Evolutionary conservation across 2,113 vertebrate genomes (phyloP).

Genomic region (Calidris pugnax): DNA sequence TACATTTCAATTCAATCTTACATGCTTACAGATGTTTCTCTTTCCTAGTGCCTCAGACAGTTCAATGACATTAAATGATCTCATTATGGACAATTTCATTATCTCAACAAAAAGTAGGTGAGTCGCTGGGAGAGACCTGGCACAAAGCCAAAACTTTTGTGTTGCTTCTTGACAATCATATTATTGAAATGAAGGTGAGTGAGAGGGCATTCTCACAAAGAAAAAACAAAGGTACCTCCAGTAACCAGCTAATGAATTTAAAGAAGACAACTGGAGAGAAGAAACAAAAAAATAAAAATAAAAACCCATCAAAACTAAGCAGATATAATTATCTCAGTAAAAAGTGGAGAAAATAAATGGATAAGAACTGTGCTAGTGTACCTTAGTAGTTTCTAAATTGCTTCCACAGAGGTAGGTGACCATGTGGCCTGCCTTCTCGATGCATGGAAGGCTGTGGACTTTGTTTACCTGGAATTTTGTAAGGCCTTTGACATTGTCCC

Average conservation of each 20-base stretch:
- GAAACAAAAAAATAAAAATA: background rate
- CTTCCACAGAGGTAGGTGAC: background rate
- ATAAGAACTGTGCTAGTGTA: background rate
- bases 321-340: background rate
- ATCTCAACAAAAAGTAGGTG: background rate
- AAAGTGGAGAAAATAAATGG: background rate
- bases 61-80: background rate
- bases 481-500: no score
- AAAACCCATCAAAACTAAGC: background rate
- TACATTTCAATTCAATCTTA: background rate
- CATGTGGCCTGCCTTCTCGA: no score
- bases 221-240: background rate
- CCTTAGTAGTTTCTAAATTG: background rate
- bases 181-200: background rate
- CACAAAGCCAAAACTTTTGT: background rate
- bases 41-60: background rate
- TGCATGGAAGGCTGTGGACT: no score
- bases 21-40: background rate
- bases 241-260: background rate
- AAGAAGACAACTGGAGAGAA: background rate
- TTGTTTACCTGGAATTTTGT: no score
- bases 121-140: background rate
- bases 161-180: background rate
- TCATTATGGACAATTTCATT: background rate
- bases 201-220: background rate